Percentiles rank a stretch among this genome's conserved stretches.
phyloP scores from a whole-genome alignment of 2,113 vertebrate genomes.

The Platichthys stellatus region DNA sequence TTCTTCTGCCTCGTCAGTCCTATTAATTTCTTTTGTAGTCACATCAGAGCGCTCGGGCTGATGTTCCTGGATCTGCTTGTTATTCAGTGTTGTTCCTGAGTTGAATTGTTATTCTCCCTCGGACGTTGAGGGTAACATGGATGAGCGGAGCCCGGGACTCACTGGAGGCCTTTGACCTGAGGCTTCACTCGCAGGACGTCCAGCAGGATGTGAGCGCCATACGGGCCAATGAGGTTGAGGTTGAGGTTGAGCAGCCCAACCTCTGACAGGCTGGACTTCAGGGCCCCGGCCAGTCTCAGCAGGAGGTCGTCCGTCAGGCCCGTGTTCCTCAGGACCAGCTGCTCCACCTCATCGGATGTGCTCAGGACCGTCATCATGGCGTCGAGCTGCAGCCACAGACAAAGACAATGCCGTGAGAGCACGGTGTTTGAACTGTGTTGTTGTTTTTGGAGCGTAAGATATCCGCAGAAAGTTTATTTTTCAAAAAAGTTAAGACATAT shows the following conservation, averaged over 20 bases:
- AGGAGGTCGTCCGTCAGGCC: slow-evolving; percentile 83
- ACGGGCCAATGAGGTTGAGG: slow-evolving; percentile 83
- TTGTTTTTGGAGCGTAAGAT: not conserved
- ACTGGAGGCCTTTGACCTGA: slow-evolving; percentile 81
- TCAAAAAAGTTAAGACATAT: too few species aligned
- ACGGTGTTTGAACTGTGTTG: not conserved
- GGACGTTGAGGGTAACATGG: not conserved
- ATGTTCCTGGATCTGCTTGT: too few species aligned
- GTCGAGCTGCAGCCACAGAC: slow-evolving; percentile 67
- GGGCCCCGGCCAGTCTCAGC: slow-evolving; percentile 66
- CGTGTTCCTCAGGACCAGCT: slow-evolving; percentile 85
- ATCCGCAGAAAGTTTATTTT: not conserved
- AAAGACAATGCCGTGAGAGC: not conserved
- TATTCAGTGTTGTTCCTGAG: too few species aligned
- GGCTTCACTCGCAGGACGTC: slow-evolving; percentile 80
- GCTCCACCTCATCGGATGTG: slow-evolving; percentile 80
- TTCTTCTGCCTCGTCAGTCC: too few species aligned
- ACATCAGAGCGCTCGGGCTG: too few species aligned
- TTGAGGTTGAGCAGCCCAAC: slow-evolving; percentile 85
- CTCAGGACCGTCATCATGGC: slow-evolving; percentile 79
- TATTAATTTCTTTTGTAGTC: too few species aligned
- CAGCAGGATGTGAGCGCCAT: slow-evolving; percentile 78
- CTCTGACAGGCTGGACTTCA: slow-evolving; percentile 79
- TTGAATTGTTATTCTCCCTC: too few species aligned
- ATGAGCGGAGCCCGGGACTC: slow-evolving; percentile 50